These are phyloP conservation scores for Nomada goodeniana DNA, from an alignment of 2,888 invertebrate genomes.

Conservation along the genomic window DNA sequence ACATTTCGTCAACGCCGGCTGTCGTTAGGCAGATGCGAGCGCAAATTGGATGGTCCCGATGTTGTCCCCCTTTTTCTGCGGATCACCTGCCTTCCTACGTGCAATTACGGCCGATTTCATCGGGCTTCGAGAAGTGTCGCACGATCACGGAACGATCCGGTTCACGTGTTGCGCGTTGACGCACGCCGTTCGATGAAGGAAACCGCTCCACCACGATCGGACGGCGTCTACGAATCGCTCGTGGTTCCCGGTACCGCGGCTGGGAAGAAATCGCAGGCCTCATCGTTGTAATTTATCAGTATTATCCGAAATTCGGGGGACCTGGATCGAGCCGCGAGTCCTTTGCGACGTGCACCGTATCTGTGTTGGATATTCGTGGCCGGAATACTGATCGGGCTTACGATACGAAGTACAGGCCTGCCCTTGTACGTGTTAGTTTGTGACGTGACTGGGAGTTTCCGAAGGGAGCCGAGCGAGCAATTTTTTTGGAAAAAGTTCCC, in stretches of 20 bases:
- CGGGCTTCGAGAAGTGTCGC: constrained; percentile 77
- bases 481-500: not conserved
- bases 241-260: constrained; percentile 45
- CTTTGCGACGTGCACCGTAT: not conserved
- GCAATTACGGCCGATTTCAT: constrained; percentile 80
- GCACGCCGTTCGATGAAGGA: constrained; percentile 55
- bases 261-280: constrained; percentile 25
- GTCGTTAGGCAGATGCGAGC: constrained; percentile 82
- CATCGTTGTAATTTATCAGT: constrained; percentile 40
- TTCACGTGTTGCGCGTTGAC: constrained; percentile 46
- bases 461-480: not conserved
- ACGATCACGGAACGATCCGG: constrained; percentile 67
- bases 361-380: constrained; percentile 10
- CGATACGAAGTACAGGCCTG: too few relatives aligned
- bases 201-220: constrained; percentile 31
- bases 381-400: not conserved
- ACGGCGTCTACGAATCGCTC: constrained; percentile 48
- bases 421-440: too few relatives aligned
- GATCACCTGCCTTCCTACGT: constrained; percentile 77
- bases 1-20: constrained; percentile 82
- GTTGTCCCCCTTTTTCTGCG: constrained; percentile 65
- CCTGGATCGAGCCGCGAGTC: constrained; percentile 33
- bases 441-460: too few relatives aligned
- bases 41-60: constrained; percentile 79
- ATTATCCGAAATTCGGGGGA: constrained; percentile 43